Percentiles rank a stretch among this genome's conserved stretches.
Conservation (phyloP, 2,888 invertebrate species). For the Archaeoteleia sp. region DNA sequence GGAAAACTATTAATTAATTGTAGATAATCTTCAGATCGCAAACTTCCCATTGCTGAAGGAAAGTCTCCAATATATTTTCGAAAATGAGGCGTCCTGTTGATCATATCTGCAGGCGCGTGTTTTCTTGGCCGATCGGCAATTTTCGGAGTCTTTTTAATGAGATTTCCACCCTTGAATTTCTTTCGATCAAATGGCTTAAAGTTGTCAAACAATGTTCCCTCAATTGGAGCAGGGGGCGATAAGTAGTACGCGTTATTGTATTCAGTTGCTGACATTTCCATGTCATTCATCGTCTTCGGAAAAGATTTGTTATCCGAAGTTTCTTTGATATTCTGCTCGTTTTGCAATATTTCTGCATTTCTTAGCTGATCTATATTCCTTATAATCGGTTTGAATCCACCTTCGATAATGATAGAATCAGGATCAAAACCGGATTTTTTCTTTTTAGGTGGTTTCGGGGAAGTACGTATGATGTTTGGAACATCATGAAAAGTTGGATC, state of each 20-base stretch:
- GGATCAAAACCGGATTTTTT: slow-evolving; percentile 87
- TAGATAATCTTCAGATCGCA: slow-evolving; percentile 66
- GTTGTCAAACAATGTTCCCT: slow-evolving; percentile 76
- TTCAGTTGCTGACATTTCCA: slow-evolving; percentile 82
- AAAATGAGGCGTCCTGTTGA: slow-evolving; percentile 84
- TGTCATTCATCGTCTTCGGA: slow-evolving; percentile 74
- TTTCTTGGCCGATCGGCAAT: slow-evolving; percentile 62
- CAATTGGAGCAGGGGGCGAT: slow-evolving; percentile 78
- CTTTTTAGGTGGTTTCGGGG: slow-evolving; percentile 71
- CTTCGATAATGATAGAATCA: slow-evolving; percentile 87
- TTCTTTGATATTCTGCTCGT: slow-evolving; percentile 61
- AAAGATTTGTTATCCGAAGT: slow-evolving; percentile 4
- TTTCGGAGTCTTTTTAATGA: slow-evolving; percentile 78
- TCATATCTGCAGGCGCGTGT: slow-evolving; percentile 78
- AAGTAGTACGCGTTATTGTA: slow-evolving; percentile 81
- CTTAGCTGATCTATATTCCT: slow-evolving; percentile 70
- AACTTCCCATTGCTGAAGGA: slow-evolving; percentile 78
- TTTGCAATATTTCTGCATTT: slow-evolving; percentile 78
- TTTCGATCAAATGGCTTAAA: slow-evolving; percentile 87
- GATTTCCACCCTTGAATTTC: slow-evolving; percentile 80
- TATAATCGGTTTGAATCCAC: slow-evolving; percentile 89
- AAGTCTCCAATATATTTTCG: slow-evolving; percentile 85
- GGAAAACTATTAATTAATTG: slow-evolving; percentile 74
- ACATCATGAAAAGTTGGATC: slow-evolving; percentile 22
- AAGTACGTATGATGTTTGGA: background rate